A percentile compares a stretch with the other conserved stretches of the same genome.
Conservation (phyloP, 2,888 invertebrate species). For the Plebejus melissa region DNA sequence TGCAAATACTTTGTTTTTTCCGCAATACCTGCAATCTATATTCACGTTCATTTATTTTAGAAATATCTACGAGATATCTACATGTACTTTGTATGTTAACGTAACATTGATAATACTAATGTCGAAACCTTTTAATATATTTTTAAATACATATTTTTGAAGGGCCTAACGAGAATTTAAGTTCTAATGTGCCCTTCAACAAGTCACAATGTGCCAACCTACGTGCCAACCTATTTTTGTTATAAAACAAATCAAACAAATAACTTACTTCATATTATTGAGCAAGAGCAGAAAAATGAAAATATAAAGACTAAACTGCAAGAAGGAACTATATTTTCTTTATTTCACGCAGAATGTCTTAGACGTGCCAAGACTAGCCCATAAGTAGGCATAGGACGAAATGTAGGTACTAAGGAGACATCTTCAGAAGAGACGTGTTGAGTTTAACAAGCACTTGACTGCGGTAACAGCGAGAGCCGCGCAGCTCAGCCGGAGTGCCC, state of each 20-base stretch:
- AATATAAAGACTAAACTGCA: neutral
- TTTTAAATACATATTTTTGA: neutral
- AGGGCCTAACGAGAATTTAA: neutral
- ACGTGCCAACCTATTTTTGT: too few species aligned
- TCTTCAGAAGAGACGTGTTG: constrained; percentile 66
- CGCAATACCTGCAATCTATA: neutral
- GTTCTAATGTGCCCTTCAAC: neutral
- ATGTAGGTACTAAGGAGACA: constrained; percentile 43
- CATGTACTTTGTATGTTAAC: too few species aligned
- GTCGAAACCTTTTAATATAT: neutral
- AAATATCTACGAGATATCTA: neutral
- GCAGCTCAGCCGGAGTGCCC: constrained; percentile 41
- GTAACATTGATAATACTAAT: neutral
- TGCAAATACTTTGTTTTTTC: constrained; percentile 1
- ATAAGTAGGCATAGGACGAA: constrained; percentile 30
- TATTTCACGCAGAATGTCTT: constrained; percentile 23
- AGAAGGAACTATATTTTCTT: constrained; percentile 1
- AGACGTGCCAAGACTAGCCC: constrained; percentile 29
- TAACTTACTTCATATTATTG: too few species aligned
- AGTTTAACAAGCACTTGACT: constrained; percentile 62
- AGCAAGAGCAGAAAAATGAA: neutral
- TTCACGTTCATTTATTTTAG: neutral
- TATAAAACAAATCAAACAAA: too few species aligned
- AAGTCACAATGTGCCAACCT: neutral
- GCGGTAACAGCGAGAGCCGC: constrained; percentile 55